A percentile compares a stretch with the other conserved stretches of the same genome.
Evolutionary conservation across 1,140 invertebrate species (phyloP).

Genomic region (Drosophila nigrodunni): DNA sequence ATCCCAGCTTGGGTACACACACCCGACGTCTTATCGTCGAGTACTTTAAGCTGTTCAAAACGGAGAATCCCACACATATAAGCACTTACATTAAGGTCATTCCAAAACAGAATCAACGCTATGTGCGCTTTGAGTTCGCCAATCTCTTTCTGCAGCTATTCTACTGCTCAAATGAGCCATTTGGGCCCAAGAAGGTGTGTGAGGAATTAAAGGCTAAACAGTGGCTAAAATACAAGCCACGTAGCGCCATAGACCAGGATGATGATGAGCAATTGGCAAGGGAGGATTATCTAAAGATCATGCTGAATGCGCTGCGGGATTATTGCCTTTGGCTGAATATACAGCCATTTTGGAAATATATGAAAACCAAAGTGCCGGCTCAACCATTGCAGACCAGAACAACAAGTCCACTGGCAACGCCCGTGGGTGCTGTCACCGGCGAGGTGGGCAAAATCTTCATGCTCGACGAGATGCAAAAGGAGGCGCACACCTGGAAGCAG

Average conservation of each 20-base stretch:
- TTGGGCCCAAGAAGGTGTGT: constrained; percentile 54
- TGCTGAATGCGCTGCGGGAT: constrained; percentile 55
- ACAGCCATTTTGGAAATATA: constrained; percentile 54
- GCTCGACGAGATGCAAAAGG: constrained; percentile 66
- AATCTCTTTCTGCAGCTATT: constrained; percentile 67
- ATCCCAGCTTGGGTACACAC: constrained; percentile 51
- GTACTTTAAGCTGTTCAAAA: constrained; percentile 67
- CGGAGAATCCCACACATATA: constrained; percentile 47
- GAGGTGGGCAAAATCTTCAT: constrained; percentile 61
- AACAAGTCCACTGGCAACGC: constrained; percentile 56
- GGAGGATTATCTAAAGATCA: constrained; percentile 58
- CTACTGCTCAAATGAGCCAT: constrained; percentile 43
- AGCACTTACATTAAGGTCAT: constrained; percentile 59
- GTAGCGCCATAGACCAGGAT: constrained; percentile 31
- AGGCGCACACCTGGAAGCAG: constrained; percentile 63
- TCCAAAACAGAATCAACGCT: constrained; percentile 41
- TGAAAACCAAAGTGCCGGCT: constrained; percentile 51
- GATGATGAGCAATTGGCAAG: constrained; percentile 60
- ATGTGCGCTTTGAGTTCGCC: constrained; percentile 62
- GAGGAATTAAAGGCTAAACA: constrained; percentile 53
- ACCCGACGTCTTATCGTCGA: constrained; percentile 52
- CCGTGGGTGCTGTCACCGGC: constrained; percentile 51
- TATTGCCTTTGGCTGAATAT: constrained; percentile 60
- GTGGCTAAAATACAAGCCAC: constrained; percentile 59
- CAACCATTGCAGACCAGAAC: constrained; percentile 52